Conservation (phyloP, 2,888 invertebrate species). For the Litoditis marina region DNA sequence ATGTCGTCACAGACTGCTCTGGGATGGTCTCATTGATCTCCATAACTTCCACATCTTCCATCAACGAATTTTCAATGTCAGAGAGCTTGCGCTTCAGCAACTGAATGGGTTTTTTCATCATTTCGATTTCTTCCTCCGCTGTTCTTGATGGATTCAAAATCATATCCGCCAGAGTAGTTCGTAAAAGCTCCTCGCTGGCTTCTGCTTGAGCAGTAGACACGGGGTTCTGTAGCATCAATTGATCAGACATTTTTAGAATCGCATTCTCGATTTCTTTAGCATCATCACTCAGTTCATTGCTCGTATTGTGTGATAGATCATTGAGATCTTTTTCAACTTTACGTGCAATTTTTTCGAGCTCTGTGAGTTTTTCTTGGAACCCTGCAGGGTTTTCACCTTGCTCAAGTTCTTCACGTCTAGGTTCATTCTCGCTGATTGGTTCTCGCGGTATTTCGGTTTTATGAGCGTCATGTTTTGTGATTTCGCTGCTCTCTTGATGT, state of each 20-base stretch:
- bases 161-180: conserved; percentile 53
- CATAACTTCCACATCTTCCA: conserved; percentile 51
- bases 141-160: conserved; percentile 46
- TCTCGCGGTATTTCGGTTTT: no score
- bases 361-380: conserved; percentile 20
- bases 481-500: no score
- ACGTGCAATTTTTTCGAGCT: conserved; percentile 29
- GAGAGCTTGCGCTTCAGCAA: conserved; percentile 39
- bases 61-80: conserved; percentile 48
- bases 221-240: conserved; percentile 36
- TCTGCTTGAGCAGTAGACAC: conserved; percentile 51
- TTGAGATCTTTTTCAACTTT: conserved; percentile 28
- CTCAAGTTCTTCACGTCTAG: not conserved
- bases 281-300: conserved; percentile 19
- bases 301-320: conserved; percentile 16
- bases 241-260: conserved; percentile 50
- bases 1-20: conserved; percentile 16
- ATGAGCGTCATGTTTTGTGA: no score
- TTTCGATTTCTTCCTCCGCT: conserved; percentile 22
- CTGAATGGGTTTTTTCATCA: conserved; percentile 44
- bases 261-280: conserved; percentile 47
- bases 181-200: conserved; percentile 53
- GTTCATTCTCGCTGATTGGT: conserved; percentile 17
- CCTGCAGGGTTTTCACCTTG: conserved; percentile 5
- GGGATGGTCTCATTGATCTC: conserved; percentile 28